These are phyloP conservation scores for Philereme vetulata DNA, from an alignment of 2,888 invertebrate species.

Conservation along the genomic window DNA sequence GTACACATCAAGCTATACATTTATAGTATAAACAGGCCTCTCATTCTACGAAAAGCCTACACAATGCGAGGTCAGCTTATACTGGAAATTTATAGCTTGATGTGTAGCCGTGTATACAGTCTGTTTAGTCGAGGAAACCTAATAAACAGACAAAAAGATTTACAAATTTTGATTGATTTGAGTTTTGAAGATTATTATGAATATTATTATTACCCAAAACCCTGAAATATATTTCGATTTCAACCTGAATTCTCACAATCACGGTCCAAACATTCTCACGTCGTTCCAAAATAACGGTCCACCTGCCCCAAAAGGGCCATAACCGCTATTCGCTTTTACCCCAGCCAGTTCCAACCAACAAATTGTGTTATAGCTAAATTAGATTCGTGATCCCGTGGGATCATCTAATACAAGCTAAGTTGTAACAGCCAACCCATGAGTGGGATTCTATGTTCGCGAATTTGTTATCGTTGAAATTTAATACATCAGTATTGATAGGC, in stretches of 20 bases:
- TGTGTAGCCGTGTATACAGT: too few relatives aligned
- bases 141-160: too few relatives aligned
- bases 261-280: slow-evolving; percentile 21
- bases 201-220: too few relatives aligned
- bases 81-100: too few relatives aligned
- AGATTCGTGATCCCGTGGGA: slow-evolving; percentile 53
- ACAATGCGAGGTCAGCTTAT: too few relatives aligned
- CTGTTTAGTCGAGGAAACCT: too few relatives aligned
- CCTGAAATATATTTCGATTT: slow-evolving; percentile 5
- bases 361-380: slow-evolving; percentile 69
- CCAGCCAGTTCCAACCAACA: slow-evolving; percentile 40
- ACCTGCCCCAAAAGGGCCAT: slow-evolving; percentile 41
- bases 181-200: too few relatives aligned
- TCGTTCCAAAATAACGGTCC: slow-evolving; percentile 43
- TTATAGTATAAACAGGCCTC: too few relatives aligned
- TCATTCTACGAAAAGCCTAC: too few relatives aligned
- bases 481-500: slow-evolving; percentile 30
- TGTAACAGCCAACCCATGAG: slow-evolving; percentile 47
- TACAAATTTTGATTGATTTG: too few relatives aligned
- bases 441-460: slow-evolving; percentile 44
- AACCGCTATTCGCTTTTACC: slow-evolving; percentile 33
- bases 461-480: slow-evolving; percentile 40
- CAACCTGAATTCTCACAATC: slow-evolving; percentile 1
- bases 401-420: slow-evolving; percentile 49
- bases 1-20: too few relatives aligned